Evolutionary conservation across 2,113 vertebrate species (phyloP).

Genomic region (Pithys albifrons): DNA sequence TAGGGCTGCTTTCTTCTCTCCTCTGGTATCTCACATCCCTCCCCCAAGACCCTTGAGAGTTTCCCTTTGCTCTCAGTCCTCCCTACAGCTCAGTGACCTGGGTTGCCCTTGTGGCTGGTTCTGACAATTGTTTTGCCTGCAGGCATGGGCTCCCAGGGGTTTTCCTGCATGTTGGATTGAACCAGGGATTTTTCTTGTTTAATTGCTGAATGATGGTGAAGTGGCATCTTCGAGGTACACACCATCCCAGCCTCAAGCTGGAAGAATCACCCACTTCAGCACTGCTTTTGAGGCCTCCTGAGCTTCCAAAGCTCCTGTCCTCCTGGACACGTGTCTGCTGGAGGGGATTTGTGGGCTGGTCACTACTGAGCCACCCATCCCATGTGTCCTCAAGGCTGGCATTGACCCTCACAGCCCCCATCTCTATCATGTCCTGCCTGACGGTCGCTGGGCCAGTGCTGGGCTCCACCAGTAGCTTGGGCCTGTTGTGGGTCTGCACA

Average conservation of each 20-base stretch:
- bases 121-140: background rate
- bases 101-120: background rate
- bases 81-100: background rate
- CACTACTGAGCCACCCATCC: background rate
- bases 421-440: background rate
- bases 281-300: background rate
- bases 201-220: background rate
- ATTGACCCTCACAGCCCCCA: background rate
- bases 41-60: background rate
- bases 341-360: background rate
- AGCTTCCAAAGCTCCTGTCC: background rate
- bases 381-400: background rate
- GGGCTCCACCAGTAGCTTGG: rapidly evolving
- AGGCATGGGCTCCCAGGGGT: background rate
- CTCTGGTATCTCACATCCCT: background rate
- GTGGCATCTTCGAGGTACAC: rapidly evolving
- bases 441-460: rapidly evolving
- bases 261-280: background rate
- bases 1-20: background rate
- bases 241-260: rapidly evolving
- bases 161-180: background rate
- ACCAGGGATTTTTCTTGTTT: background rate
- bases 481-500: background rate
- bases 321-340: background rate
- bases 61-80: background rate